Conservation (phyloP, 35 echinoderm and acorn worm genomes). For the Diadema setosum region DNA sequence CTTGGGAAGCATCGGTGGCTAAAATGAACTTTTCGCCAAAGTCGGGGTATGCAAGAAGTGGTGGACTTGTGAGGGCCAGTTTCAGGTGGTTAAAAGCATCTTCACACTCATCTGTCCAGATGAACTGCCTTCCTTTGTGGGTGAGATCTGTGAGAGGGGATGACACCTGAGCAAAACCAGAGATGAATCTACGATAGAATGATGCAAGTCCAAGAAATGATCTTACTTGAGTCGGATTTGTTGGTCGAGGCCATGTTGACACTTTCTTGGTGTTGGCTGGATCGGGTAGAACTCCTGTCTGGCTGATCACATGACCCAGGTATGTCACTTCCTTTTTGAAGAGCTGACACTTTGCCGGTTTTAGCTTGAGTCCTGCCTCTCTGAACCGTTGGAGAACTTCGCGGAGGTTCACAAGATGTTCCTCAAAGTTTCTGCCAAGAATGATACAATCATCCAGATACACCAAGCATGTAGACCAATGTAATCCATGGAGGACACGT, state of each 20-base stretch:
- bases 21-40: conserved; percentile 30
- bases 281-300: neutral
- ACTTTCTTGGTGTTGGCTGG: neutral
- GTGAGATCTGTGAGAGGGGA: conserved; percentile 15
- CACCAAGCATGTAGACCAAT: conserved; percentile 40
- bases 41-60: conserved; percentile 60
- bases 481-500: conserved; percentile 51
- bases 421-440: conserved; percentile 38
- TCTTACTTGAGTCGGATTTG: neutral
- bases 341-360: conserved; percentile 49
- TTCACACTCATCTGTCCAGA: conserved; percentile 8
- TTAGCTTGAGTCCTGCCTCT: conserved; percentile 30
- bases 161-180: neutral
- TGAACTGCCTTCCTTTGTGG: neutral
- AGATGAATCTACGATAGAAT: conserved; percentile 14
- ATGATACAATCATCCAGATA: conserved; percentile 68
- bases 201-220: conserved; percentile 5
- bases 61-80: conserved; percentile 26
- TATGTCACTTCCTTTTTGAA: conserved; percentile 28
- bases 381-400: conserved; percentile 18
- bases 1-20: conserved; percentile 36
- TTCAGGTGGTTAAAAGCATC: conserved; percentile 10
- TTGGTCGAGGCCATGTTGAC: neutral
- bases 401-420: conserved; percentile 15
- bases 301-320: conserved; percentile 17